These are phyloP conservation scores for Eospalax fontanierii DNA, from an alignment of 2,797 vertebrate genomes.

Conservation along the genomic window DNA sequence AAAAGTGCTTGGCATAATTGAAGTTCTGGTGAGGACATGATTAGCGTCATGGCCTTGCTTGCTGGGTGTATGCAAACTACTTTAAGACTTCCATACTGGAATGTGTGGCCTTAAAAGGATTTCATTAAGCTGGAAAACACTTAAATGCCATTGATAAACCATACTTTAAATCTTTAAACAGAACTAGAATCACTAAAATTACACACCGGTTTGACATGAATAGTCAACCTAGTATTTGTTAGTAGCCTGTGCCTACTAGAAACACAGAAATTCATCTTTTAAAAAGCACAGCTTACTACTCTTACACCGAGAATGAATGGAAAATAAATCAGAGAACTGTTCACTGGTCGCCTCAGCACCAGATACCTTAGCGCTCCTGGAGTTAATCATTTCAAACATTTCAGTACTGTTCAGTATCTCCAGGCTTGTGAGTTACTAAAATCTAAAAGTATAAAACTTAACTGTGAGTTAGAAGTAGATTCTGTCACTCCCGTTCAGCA, in stretches of 20 bases:
- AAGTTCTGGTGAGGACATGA: slow-evolving; percentile 83
- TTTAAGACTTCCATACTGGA: slow-evolving; percentile 86
- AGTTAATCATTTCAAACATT: slow-evolving; percentile 13
- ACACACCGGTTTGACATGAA: not conserved
- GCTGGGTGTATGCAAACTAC: slow-evolving; percentile 85
- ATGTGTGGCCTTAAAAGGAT: slow-evolving; percentile 77
- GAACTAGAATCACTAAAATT: slow-evolving; percentile 61
- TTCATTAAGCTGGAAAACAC: slow-evolving; percentile 74
- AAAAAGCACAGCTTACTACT: not conserved
- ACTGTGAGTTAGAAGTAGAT: not conserved
- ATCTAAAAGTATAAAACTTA: not conserved
- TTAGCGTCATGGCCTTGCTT: slow-evolving; percentile 83
- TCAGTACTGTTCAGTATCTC: slow-evolving; percentile 4
- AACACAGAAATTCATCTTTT: slow-evolving; percentile 63
- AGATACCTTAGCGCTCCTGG: not conserved
- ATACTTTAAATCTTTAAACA: slow-evolving; percentile 77
- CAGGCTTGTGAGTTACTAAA: slow-evolving; percentile 35
- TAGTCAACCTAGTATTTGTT: slow-evolving; percentile 45
- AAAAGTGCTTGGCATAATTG: slow-evolving; percentile 85
- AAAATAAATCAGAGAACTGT: slow-evolving; percentile 36
- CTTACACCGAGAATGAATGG: slow-evolving; percentile 45
- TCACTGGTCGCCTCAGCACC: not conserved
- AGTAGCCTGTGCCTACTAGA: slow-evolving; percentile 19
- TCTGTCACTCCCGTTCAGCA: not conserved
- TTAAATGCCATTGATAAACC: slow-evolving; percentile 68